Evolutionary conservation across 1,140 invertebrate species (phyloP).

Genomic region (Zelostemma sp.): DNA sequence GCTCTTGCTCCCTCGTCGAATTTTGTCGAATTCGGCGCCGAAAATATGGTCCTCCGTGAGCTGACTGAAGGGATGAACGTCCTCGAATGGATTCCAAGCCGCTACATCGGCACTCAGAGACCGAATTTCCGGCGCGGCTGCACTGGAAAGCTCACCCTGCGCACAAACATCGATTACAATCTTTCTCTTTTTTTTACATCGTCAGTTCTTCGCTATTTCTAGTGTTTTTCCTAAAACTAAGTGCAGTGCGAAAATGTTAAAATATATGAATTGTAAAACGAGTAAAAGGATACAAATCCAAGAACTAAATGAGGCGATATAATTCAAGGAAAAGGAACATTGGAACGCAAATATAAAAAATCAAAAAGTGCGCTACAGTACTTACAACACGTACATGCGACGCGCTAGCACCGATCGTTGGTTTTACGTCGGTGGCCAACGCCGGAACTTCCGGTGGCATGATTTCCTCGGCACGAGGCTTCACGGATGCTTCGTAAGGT

Average conservation of each 20-base stretch:
- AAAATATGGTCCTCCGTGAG: constrained; percentile 88
- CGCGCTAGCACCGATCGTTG: constrained; percentile 61
- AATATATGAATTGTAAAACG: no score
- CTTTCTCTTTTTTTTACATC: no score
- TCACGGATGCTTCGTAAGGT: constrained; percentile 79
- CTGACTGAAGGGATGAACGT: constrained; percentile 78
- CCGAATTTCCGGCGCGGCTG: constrained; percentile 67
- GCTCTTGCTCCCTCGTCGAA: constrained; percentile 83
- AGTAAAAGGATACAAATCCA: no score
- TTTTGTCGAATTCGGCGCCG: constrained; percentile 89
- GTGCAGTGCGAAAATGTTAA: no score
- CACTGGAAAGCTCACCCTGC: constrained; percentile 68
- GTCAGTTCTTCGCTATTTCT: no score
- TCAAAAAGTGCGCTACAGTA: constrained; percentile 66
- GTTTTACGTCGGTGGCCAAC: constrained; percentile 55
- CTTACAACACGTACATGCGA: constrained; percentile 72
- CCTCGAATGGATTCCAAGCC: constrained; percentile 88
- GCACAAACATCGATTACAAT: constrained; percentile 8
- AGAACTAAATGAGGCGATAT: no score
- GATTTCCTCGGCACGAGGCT: constrained; percentile 66
- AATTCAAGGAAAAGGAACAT: constrained; percentile 26
- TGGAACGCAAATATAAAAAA: constrained; percentile 12
- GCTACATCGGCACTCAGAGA: constrained; percentile 75
- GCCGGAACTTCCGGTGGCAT: constrained; percentile 59
- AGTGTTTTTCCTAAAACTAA: no score